Evolutionary conservation across 2,888 invertebrate species (phyloP).

Genomic region (Melikaiella ostensackeni): DNA sequence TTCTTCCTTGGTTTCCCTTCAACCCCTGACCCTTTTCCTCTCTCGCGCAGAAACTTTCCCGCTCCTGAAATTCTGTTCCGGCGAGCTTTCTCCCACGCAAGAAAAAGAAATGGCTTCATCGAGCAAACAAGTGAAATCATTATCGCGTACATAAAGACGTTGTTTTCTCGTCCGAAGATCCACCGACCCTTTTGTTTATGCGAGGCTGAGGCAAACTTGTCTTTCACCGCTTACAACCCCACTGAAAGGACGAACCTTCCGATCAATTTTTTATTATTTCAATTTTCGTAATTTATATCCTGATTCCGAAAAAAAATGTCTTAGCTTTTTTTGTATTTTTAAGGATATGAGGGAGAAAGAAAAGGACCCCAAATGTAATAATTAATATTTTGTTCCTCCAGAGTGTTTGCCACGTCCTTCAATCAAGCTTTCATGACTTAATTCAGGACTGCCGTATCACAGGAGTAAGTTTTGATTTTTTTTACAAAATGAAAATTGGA

Average conservation of each 20-base stretch:
- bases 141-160: constrained; percentile 59
- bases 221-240: constrained; percentile 20
- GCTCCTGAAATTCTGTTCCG: not conserved
- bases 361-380: no score
- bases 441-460: no score
- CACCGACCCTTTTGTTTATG: constrained; percentile 54
- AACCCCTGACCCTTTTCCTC: not conserved
- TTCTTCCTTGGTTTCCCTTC: not conserved
- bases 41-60: not conserved
- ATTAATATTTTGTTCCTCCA: no score
- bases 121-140: constrained; percentile 65
- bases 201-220: constrained; percentile 47
- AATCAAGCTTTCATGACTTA: no score
- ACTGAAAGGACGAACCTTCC: not conserved
- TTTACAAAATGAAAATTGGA: no score
- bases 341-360: not conserved
- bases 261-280: not conserved
- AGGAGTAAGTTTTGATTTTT: no score
- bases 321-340: not conserved
- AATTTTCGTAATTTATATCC: not conserved
- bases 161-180: constrained; percentile 56
- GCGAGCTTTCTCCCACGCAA: constrained; percentile 41
- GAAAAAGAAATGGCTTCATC: constrained; percentile 60
- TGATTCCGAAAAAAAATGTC: not conserved
- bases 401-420: no score